Percentiles rank a stretch among this genome's conserved stretches.
phyloP scores from a whole-genome alignment of 2,797 vertebrate genomes.

The Tauraco hartlaubi region DNA sequence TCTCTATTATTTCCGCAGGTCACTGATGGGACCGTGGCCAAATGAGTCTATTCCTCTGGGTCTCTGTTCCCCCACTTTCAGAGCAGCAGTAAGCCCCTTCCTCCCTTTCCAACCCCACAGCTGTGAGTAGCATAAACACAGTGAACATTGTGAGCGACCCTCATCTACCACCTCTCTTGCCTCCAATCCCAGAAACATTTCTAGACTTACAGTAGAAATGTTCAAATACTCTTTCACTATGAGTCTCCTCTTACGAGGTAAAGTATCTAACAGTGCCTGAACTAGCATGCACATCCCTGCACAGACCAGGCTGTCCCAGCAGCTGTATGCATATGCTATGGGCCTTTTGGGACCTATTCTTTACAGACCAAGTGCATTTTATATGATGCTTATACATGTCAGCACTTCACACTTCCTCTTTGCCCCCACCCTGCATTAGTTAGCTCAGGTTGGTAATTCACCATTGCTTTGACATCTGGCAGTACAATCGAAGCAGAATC shows the following conservation, averaged over 20 bases:
- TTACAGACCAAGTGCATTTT: not conserved
- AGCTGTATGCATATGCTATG: not conserved
- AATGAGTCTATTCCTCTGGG: not conserved
- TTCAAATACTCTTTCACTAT: not conserved
- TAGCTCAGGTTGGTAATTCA: not conserved
- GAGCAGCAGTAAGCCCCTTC: not conserved
- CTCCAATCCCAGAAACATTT: not conserved
- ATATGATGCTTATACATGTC: not conserved
- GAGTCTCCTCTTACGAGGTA: not conserved
- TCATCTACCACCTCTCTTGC: not conserved
- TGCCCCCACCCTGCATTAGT: not conserved
- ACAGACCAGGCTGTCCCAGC: not conserved
- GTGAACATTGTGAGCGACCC: not conserved
- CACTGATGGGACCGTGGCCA: fast-evolving
- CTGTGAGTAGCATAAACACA: not conserved
- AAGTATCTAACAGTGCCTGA: not conserved
- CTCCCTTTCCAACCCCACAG: not conserved
- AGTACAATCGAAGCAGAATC: constrained; percentile 13
- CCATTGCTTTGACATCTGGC: constrained; percentile 39
- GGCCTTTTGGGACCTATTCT: not conserved
- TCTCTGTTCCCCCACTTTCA: not conserved
- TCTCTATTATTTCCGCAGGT: not conserved
- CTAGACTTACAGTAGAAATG: not conserved
- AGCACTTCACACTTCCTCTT: not conserved
- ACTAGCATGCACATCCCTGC: not conserved